Conservation (phyloP, 2,888 invertebrate species). For the Spisula subtruncata region DNA sequence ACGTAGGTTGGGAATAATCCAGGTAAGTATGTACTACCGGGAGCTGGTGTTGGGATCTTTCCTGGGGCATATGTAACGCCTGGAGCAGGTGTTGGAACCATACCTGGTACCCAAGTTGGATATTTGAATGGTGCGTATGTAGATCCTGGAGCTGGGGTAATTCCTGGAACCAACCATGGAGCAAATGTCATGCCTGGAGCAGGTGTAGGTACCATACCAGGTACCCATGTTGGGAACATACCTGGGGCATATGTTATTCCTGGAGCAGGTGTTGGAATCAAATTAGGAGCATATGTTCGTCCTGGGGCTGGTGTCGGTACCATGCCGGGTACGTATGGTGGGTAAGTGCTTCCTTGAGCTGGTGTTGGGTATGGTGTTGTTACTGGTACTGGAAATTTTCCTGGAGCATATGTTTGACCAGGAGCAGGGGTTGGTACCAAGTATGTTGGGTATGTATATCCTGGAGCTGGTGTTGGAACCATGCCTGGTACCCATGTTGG, state of each 20-base stretch:
- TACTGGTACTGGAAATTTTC: constrained; percentile 62
- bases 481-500: constrained; percentile 67
- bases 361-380: constrained; percentile 66
- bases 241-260: constrained; percentile 72
- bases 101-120: constrained; percentile 72
- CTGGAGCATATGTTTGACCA: constrained; percentile 67
- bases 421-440: constrained; percentile 68
- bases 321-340: constrained; percentile 68
- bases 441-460: constrained; percentile 64
- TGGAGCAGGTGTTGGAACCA: constrained; percentile 69
- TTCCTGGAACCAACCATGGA: constrained; percentile 68
- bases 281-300: constrained; percentile 67
- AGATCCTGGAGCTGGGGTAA: constrained; percentile 71
- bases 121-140: constrained; percentile 71
- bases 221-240: constrained; percentile 72
- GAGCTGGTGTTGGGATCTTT: constrained; percentile 61
- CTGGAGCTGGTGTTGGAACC: constrained; percentile 70
- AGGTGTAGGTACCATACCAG: constrained; percentile 73
- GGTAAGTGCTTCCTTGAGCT: constrained; percentile 64
- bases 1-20: constrained; percentile 65
- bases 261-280: constrained; percentile 72
- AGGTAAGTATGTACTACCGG: constrained; percentile 65
- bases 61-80: constrained; percentile 61
- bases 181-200: constrained; percentile 67
- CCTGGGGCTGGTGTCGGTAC: constrained; percentile 71